Evolutionary conservation across 2,113 vertebrate species (phyloP).

Genomic region (Azemiops feae): DNA sequence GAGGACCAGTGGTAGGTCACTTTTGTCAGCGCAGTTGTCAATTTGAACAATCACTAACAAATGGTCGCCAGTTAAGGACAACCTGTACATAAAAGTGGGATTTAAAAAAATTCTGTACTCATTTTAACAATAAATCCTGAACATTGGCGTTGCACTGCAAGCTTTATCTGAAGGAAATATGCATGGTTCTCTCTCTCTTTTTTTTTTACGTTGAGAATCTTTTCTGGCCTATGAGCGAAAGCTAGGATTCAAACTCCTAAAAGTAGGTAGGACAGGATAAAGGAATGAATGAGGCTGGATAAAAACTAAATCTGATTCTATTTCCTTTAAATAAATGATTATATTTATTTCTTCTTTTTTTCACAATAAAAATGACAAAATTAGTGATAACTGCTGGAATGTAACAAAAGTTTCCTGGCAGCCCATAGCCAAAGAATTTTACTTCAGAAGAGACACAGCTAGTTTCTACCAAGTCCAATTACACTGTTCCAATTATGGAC

Average conservation of each 20-base stretch:
- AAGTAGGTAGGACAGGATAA: neutral
- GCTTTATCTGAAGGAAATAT: neutral
- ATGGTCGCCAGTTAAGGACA: neutral
- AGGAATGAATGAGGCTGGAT: neutral
- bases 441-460: neutral
- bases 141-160: neutral
- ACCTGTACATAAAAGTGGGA: neutral
- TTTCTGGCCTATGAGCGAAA: neutral
- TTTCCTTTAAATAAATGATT: neutral
- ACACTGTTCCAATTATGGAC: neutral
- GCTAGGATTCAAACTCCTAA: neutral
- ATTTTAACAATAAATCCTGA: neutral
- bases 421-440: neutral
- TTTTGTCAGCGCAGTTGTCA: neutral
- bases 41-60: neutral
- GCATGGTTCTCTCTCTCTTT: neutral
- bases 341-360: neutral
- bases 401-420: neutral
- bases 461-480: neutral
- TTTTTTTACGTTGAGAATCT: neutral
- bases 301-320: neutral
- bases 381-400: neutral
- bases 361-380: neutral
- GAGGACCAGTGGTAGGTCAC: neutral
- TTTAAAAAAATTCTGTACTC: neutral